A percentile compares a stretch with the other conserved stretches of the same genome.
Conservation (phyloP, 2,797 vertebrate species). For the Syncerus caffer region DNA sequence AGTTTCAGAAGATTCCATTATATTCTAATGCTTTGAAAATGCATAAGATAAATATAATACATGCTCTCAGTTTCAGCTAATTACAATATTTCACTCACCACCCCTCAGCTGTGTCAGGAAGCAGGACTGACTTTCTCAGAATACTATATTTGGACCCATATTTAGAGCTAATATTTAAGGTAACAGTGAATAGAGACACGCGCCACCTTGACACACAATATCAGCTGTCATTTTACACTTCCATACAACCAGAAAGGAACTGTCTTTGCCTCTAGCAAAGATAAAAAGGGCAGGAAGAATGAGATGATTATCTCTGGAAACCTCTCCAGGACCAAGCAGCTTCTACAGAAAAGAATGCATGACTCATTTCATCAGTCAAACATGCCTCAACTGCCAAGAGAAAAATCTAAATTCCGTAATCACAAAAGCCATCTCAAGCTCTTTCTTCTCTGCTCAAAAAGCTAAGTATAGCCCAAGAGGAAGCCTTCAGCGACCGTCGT, state of each 20-base stretch:
- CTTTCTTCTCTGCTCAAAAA: not conserved
- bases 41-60: conserved; percentile 25
- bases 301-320: conserved; percentile 58
- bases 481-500: rapidly evolving
- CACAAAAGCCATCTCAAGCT: not conserved
- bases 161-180: conserved; percentile 66
- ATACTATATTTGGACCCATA: conserved; percentile 34
- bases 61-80: conserved; percentile 45
- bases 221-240: conserved; percentile 60
- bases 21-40: not conserved
- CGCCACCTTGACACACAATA: conserved; percentile 47
- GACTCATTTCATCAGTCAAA: conserved; percentile 48
- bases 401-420: not conserved
- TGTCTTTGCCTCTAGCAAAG: conserved; percentile 64
- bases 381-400: conserved; percentile 27
- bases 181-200: conserved; percentile 41
- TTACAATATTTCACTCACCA: conserved; percentile 55
- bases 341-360: conserved; percentile 41
- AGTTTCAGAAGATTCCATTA: not conserved
- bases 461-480: not conserved
- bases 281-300: conserved; percentile 49
- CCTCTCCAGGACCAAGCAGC: conserved; percentile 38
- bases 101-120: conserved; percentile 31
- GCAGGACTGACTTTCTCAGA: conserved; percentile 12
- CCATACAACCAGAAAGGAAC: conserved; percentile 42